A percentile compares a stretch with the other conserved stretches of the same genome.
Conservation (phyloP, 2,888 invertebrate genomes). For the Leptinotarsa peninsularis region DNA sequence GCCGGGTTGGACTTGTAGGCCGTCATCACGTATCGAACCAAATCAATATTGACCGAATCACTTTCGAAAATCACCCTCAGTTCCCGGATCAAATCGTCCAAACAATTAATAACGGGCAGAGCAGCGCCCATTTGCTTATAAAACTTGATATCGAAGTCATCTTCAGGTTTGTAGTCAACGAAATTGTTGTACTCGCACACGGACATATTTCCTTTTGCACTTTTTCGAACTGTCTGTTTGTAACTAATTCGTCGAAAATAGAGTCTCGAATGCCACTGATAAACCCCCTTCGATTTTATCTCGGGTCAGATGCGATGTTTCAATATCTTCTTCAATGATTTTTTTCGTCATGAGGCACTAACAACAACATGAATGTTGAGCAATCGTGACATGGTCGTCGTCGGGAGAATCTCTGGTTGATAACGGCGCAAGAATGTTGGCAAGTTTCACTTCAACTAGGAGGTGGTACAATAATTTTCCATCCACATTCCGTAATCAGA, state of each 20-base stretch:
- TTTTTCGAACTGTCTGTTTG: background rate
- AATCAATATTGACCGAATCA: constrained; percentile 89
- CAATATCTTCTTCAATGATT: background rate
- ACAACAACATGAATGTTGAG: background rate
- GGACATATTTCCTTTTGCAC: background rate
- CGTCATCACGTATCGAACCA: constrained; percentile 83
- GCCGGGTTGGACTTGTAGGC: constrained; percentile 87
- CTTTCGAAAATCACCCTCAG: constrained; percentile 82
- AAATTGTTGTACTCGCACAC: background rate
- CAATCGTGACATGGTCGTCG: background rate
- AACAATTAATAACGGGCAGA: constrained; percentile 63
- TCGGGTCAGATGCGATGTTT: background rate
- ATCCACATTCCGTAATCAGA: background rate
- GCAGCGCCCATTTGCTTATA: constrained; percentile 55
- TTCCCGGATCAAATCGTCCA: constrained; percentile 76
- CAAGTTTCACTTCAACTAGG: background rate
- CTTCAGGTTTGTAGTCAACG: constrained; percentile 34
- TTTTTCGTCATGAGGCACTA: background rate
- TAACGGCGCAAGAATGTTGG: constrained; percentile 5
- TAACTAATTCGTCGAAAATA: background rate
- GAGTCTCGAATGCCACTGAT: background rate
- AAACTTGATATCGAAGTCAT: constrained; percentile 52
- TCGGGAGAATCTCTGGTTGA: constrained; percentile 1
- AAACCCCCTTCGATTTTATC: constrained; percentile 12
- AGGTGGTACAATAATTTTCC: background rate